Base-by-base conservation (phyloP, 2,113 vertebrate genomes). In the Burhinus oedicnemus region DNA sequence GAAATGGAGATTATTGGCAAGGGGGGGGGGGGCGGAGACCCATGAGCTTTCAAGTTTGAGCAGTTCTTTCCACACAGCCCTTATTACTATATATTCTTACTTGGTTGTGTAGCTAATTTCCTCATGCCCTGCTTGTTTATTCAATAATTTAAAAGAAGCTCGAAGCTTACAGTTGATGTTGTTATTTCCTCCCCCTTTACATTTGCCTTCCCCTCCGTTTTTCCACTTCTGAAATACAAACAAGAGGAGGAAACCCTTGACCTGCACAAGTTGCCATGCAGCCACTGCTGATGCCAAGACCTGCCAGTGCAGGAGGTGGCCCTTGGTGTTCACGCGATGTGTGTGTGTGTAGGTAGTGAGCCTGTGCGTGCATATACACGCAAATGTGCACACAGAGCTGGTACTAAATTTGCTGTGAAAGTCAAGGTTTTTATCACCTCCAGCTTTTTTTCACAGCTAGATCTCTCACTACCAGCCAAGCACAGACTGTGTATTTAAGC, bases 1-100 rank as follows among this genome's bases (percentile, higher is more conserved):
- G 38, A 84, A 66, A 66, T 40, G 12, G 36, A 81, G 69, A 20
- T 0, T 38, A 15, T 40, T 11, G 40, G 40, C 2, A 19, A 9
- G 13, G 5, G 14, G 3, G 7, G 3, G 4, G 6, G 2, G 29
- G 44, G 6, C n/a, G n/a, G 2, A 25, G 52, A 19, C n/a, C 14
- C 38, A 18, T 1, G 3, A 79, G 4, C n/a, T 93, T 71, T 58
- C 27, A 70, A 11, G 7, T 51, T 62, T 22, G 5, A 80, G 8
- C 52, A n/a, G 22, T 91, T 80, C 44, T 80, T n/a, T 45, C 49
- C 12, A 12, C 23, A 15, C 20, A 65, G 42, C 44, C 34, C 29
- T 65, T 47, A 15, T 25, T 60, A 40, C 26, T n/a, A 2, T 47
- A 11, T 60, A 32, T 40, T 54, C 86, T 94, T 34, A 36, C 18